A percentile compares a stretch with the other conserved stretches of the same genome.
Evolutionary conservation across 2,797 vertebrate genomes (phyloP).

Genomic region (Arrhamphus sclerolepis): DNA sequence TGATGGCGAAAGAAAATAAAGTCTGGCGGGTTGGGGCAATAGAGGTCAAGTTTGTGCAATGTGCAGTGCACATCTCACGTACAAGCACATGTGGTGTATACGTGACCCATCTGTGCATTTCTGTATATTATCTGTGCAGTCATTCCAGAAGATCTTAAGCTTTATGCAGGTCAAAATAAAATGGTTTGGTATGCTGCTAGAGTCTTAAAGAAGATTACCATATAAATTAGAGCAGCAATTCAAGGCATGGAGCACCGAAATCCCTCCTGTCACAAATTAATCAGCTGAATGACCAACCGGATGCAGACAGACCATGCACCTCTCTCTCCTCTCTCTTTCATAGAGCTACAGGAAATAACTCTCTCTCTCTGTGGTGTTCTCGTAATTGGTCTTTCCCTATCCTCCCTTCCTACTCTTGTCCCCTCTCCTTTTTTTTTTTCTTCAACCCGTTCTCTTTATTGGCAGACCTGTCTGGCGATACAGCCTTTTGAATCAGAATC

Average conservation of each 20-base stretch:
- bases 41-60: no score
- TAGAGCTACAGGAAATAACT: slow-evolving; percentile 59
- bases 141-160: slow-evolving; percentile 43
- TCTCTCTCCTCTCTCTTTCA: slow-evolving; percentile 35
- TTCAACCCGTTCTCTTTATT: slow-evolving; percentile 18
- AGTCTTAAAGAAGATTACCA: slow-evolving; percentile 78
- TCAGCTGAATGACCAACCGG: slow-evolving; percentile 65
- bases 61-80: background rate
- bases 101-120: slow-evolving; percentile 12
- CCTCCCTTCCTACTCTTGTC: slow-evolving; percentile 34
- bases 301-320: slow-evolving; percentile 54
- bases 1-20: no score
- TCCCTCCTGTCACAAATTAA: slow-evolving; percentile 78
- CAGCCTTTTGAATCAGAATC: slow-evolving; percentile 70
- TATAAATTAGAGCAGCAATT: slow-evolving; percentile 79
- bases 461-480: slow-evolving; percentile 9
- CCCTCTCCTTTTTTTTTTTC: slow-evolving; percentile 34
- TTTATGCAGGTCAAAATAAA: slow-evolving; percentile 61
- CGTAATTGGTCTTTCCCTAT: slow-evolving; percentile 53
- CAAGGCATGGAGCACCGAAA: slow-evolving; percentile 66
- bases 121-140: slow-evolving; percentile 28
- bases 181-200: slow-evolving; percentile 59
- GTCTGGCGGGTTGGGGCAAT: no score
- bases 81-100: background rate
- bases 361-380: slow-evolving; percentile 37